Conservation (phyloP, 1,140 invertebrate genomes). For the Tetragnatha versicolor region DNA sequence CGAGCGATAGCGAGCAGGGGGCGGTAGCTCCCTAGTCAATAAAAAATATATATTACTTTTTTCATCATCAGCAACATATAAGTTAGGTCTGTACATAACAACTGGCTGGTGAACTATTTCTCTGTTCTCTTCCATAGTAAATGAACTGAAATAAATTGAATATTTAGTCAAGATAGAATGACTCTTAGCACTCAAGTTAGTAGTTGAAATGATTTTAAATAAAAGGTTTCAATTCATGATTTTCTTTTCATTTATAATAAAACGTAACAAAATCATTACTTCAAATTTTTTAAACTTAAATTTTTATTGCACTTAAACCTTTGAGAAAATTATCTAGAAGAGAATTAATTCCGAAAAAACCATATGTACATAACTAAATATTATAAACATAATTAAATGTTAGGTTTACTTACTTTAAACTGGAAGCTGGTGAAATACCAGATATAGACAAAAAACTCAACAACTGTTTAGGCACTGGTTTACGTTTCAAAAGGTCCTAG, state of each 20-base stretch:
- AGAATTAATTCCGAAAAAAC: too few species aligned
- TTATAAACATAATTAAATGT: too few species aligned
- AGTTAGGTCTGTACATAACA: slow-evolving; percentile 30
- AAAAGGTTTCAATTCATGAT: background rate
- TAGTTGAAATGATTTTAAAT: background rate
- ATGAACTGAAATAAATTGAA: slow-evolving; percentile 17
- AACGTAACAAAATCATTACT: too few species aligned
- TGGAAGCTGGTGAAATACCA: slow-evolving; percentile 36
- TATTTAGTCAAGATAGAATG: background rate
- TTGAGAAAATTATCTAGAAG: too few species aligned
- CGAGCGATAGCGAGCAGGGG: too few species aligned
- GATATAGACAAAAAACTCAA: slow-evolving; percentile 44
- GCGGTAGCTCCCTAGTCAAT: too few species aligned
- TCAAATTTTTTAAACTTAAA: too few species aligned
- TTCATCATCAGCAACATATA: slow-evolving; percentile 38
- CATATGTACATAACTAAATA: too few species aligned
- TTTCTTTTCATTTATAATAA: background rate
- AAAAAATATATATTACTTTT: slow-evolving; percentile 19
- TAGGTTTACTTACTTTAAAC: slow-evolving; percentile 25
- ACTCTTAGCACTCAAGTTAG: background rate
- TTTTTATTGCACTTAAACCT: too few species aligned
- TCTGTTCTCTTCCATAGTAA: slow-evolving; percentile 32
- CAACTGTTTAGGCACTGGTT: slow-evolving; percentile 53
- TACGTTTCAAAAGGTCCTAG: slow-evolving; percentile 47
- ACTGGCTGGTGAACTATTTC: slow-evolving; percentile 41